phyloP scores from a whole-genome alignment of 2,113 vertebrate species.

The Eidolon helvum region DNA sequence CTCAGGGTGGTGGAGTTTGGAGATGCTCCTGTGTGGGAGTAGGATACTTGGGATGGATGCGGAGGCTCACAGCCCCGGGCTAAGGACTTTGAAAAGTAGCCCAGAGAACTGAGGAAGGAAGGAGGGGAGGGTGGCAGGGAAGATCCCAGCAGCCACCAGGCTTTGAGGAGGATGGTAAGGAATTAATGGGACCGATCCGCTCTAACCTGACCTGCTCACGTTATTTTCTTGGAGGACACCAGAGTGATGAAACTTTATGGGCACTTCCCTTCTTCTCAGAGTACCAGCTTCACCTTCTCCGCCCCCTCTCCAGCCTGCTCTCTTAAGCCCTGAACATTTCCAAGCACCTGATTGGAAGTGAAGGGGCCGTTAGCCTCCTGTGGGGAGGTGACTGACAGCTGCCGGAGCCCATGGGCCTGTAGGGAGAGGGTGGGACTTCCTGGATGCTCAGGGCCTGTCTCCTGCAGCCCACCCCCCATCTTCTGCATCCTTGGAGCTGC shows the following conservation, averaged over 20 bases:
- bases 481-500: constrained; percentile 55
- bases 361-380: constrained; percentile 62
- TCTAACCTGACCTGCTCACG: not conserved
- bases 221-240: not conserved
- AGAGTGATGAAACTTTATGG: not conserved
- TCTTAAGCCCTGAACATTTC: constrained; percentile 17
- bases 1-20: not conserved
- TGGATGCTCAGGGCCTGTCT: constrained; percentile 31
- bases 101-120: not conserved
- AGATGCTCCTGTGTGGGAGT: not conserved
- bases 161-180: not conserved
- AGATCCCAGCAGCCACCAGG: not conserved
- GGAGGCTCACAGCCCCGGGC: not conserved
- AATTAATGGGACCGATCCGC: not conserved
- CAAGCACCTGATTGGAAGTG: constrained; percentile 73
- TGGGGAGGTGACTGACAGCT: constrained; percentile 73
- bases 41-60: not conserved
- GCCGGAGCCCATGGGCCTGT: constrained; percentile 55
- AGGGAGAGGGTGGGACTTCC: constrained; percentile 77
- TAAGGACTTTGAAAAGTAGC: not conserved
- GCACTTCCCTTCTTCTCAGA: not conserved
- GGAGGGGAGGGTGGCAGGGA: not conserved
- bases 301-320: not conserved
- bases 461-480: constrained; percentile 59
- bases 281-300: not conserved